Evolutionary conservation across 1,140 invertebrate species (phyloP), one percentile per base, ranked within the genome.

Genomic region (Trachymyrmex septentrionalis): DNA sequence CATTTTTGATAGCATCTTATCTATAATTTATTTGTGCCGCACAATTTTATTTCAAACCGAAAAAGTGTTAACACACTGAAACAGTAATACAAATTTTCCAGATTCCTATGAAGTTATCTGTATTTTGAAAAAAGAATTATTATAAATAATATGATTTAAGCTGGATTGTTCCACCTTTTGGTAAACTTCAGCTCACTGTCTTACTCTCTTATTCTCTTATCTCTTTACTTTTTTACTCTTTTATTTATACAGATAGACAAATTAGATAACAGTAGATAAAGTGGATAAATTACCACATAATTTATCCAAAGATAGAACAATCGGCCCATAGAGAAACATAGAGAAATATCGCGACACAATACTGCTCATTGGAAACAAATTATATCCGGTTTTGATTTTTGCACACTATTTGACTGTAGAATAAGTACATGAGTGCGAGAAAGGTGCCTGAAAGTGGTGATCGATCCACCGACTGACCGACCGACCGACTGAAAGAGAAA

Each of bases 401-500:
- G 12, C 16, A 44, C 16, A 50, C 10, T 5, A 1, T 1, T 1
- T 21, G 19, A 14, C 30, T 57, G 24, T 38, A 48, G 19, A 4
- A 85, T 85, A 66, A 82, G 57, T 59, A 34, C 16, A 19, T 10
- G 21, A 64, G 27, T 19, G 73, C 10, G 21, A 48, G 24, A 14
- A 69, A 27, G 21, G 9, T 55, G 30, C 24, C 50, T 57, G 24
- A 82, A 81, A 24, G 55, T 63, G 24, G 38, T 4, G 59, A 34
- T 24, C 19, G 73, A 85, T 1, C 69, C n/a, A 50, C 44, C 19
- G 50, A n/a, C 55, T 63, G 81, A 75, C 30, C 53, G 61, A 61
- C 55, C 63, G 57, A 69, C 38, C 48, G 14, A 69, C 14, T 66
- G 80, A 80, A 73, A 61, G 50, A 75, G 85, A 77, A 85, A 84